These are phyloP conservation scores for Chiloscyllium plagiosum DNA, from an alignment of 2,113 vertebrate species.

Conservation along the genomic window DNA sequence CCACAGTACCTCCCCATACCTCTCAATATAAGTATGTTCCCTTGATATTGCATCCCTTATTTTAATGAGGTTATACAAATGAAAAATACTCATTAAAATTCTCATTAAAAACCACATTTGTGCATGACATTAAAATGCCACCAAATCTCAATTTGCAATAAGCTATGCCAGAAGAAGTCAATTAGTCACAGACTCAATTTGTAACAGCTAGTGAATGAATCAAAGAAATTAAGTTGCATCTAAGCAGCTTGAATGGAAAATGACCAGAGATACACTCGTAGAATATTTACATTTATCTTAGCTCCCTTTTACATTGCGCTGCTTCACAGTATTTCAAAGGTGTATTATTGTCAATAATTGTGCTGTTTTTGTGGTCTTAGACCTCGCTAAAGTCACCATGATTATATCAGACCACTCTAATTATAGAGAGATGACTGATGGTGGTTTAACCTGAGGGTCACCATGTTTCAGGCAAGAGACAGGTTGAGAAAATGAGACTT, in stretches of 20 bases:
- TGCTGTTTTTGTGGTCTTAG: background rate
- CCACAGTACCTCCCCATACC: background rate
- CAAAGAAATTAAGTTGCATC: background rate
- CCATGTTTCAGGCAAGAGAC: too few relatives aligned
- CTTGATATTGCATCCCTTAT: background rate
- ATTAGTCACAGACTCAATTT: conserved; percentile 11
- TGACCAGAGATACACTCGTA: background rate
- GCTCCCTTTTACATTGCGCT: background rate
- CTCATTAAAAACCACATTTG: conserved; percentile 32
- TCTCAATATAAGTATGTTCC: background rate
- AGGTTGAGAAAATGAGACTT: too few relatives aligned
- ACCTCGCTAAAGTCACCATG: too few relatives aligned
- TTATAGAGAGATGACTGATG: too few relatives aligned
- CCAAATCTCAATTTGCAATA: conserved; percentile 22
- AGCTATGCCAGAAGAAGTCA: background rate
- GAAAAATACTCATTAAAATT: conserved; percentile 31
- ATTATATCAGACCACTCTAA: too few relatives aligned
- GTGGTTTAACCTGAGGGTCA: too few relatives aligned
- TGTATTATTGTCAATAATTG: background rate
- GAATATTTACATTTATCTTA: background rate
- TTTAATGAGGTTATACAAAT: conserved; percentile 30
- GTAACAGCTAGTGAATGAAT: background rate
- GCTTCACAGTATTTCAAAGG: background rate
- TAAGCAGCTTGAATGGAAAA: background rate
- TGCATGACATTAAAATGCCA: conserved; percentile 16